These are phyloP conservation scores for Bhutanitis thaidina DNA, from an alignment of 2,888 invertebrate species.

Conservation along the genomic window DNA sequence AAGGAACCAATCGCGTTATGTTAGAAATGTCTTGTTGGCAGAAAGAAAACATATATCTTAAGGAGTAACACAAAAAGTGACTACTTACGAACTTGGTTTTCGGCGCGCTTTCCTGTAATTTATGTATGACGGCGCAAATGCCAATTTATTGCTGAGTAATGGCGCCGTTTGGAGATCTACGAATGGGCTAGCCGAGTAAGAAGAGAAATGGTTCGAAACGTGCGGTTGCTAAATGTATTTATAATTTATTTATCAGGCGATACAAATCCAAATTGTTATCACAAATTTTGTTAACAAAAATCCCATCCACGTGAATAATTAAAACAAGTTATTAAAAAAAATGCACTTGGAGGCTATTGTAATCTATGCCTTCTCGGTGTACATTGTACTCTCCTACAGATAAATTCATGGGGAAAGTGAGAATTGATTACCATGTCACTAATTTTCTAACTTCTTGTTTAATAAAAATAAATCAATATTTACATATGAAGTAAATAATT, in stretches of 20 bases:
- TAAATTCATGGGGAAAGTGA: too few species aligned
- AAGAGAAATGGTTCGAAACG: constrained; percentile 75
- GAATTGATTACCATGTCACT: too few species aligned
- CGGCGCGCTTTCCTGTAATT: constrained; percentile 68
- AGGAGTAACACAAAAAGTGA: constrained; percentile 57
- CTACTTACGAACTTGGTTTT: constrained; percentile 65
- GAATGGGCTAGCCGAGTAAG: constrained; percentile 76
- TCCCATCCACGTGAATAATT: not conserved
- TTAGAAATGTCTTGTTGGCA: constrained; percentile 6
- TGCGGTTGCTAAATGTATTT: constrained; percentile 73
- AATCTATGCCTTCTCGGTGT: too few species aligned
- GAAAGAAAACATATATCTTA: constrained; percentile 31
- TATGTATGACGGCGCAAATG: constrained; percentile 79
- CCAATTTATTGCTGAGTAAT: constrained; percentile 80
- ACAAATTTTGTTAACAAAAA: constrained; percentile 42
- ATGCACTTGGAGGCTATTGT: too few species aligned
- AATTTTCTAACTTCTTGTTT: too few species aligned
- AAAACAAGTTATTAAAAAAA: not conserved
- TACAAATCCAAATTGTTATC: constrained; percentile 68
- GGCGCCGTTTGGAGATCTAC: constrained; percentile 77
- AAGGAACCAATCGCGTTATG: constrained; percentile 9
- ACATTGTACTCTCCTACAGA: too few species aligned
- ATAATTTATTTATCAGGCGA: constrained; percentile 75
- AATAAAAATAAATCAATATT: too few species aligned
- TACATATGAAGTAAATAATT: too few species aligned